Percentiles rank a stretch among this genome's conserved stretches.
phyloP scores from a whole-genome alignment of 2,797 vertebrate genomes.

The Enteromius argenteus region DNA sequence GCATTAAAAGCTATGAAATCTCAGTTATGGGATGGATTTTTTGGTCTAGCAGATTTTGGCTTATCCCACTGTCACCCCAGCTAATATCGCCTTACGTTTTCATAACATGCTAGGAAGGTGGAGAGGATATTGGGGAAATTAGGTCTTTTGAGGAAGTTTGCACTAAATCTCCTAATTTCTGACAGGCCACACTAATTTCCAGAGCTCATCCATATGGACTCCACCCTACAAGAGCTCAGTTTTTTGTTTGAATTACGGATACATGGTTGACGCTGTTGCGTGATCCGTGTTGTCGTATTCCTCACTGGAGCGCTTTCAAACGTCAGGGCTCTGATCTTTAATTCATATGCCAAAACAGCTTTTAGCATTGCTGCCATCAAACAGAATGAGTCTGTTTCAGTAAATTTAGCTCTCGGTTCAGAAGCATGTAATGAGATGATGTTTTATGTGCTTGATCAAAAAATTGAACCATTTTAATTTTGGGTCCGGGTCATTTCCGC shows the following conservation, averaged over 20 bases:
- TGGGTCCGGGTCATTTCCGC: neutral
- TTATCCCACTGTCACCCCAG: neutral
- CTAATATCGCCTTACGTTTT: slow-evolving; percentile 19
- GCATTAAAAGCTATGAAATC: slow-evolving; percentile 31
- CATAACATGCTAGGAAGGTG: neutral
- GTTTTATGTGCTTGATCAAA: slow-evolving; percentile 25
- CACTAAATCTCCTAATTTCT: neutral
- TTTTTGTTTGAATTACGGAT: neutral
- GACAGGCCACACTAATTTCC: neutral
- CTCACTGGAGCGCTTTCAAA: neutral
- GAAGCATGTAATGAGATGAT: slow-evolving; percentile 26
- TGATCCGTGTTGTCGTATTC: neutral
- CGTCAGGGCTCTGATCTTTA: slow-evolving; percentile 40
- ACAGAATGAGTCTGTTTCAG: slow-evolving; percentile 28
- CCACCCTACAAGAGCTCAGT: neutral
- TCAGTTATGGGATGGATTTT: neutral
- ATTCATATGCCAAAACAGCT: slow-evolving; percentile 43
- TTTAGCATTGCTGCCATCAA: slow-evolving; percentile 40
- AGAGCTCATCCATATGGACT: neutral
- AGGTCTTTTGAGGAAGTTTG: slow-evolving; percentile 1
- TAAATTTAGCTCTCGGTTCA: slow-evolving; percentile 13
- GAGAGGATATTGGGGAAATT: slow-evolving; percentile 5
- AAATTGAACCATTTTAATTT: neutral
- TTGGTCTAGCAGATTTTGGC: neutral
- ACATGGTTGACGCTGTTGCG: neutral